Conservation (phyloP, 2,888 invertebrate genomes). For the Cinara cedri region DNA sequence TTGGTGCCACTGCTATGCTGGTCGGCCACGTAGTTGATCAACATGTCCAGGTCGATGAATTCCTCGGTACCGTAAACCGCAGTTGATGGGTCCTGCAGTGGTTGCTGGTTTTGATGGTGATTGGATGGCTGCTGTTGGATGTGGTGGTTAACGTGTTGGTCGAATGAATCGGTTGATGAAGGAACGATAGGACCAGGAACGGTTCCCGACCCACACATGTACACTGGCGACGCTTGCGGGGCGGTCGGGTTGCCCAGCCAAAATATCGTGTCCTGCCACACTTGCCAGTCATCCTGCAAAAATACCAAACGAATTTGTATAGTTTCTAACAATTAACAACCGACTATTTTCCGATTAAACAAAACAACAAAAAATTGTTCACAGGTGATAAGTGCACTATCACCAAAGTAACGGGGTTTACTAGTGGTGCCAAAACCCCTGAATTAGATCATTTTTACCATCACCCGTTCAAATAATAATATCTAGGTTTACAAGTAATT, state of each 20-base stretch:
- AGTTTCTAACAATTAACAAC: too few relatives aligned
- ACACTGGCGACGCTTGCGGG: constrained; percentile 62
- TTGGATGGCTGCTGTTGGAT: not conserved
- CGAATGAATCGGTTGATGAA: not conserved
- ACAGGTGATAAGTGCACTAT: too few relatives aligned
- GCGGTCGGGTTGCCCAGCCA: constrained; percentile 63
- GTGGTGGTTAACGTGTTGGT: not conserved
- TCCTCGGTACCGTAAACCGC: constrained; percentile 61
- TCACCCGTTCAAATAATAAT: too few relatives aligned
- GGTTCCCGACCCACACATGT: constrained; percentile 60
- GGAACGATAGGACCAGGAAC: constrained; percentile 35
- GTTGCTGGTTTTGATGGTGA: constrained; percentile 4
- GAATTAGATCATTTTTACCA: too few relatives aligned
- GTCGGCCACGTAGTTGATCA: constrained; percentile 63
- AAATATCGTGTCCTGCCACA: constrained; percentile 65
- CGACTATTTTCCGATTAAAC: too few relatives aligned
- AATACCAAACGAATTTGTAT: constrained; percentile 24
- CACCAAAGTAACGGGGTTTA: too few relatives aligned
- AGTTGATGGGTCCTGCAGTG: constrained; percentile 33
- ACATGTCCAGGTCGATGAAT: constrained; percentile 63
- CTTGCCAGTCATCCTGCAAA: constrained; percentile 65
- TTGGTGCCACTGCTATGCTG: constrained; percentile 60
- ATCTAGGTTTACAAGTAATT: too few relatives aligned
- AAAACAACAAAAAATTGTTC: too few relatives aligned
- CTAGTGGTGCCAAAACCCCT: too few relatives aligned